phyloP scores from a whole-genome alignment of 1,140 invertebrate genomes.

The Laodelphax striatellus region DNA sequence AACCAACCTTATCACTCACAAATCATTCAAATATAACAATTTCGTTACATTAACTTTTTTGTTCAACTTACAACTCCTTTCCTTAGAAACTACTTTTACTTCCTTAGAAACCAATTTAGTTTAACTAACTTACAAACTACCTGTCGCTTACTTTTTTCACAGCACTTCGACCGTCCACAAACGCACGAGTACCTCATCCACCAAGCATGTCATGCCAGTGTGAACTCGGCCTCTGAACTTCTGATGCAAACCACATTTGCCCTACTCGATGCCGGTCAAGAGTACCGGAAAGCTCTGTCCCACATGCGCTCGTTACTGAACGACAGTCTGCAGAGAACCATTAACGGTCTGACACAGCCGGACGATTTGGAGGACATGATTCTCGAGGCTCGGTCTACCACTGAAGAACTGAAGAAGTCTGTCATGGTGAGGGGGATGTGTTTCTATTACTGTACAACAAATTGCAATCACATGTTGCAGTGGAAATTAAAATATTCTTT shows the following conservation, averaged over 20 bases:
- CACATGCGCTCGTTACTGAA: slow-evolving; percentile 14
- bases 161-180: neutral
- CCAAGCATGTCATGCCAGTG: slow-evolving; percentile 16
- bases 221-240: slow-evolving; percentile 17
- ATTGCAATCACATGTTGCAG: too few species aligned
- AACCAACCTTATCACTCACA: too few species aligned
- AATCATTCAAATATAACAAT: too few species aligned
- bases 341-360: neutral
- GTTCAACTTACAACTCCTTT: too few species aligned
- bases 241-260: slow-evolving; percentile 17
- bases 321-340: slow-evolving; percentile 2
- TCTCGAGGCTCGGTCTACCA: neutral
- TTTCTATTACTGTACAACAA: too few species aligned
- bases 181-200: slow-evolving; percentile 18
- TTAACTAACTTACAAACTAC: too few species aligned
- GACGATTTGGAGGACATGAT: slow-evolving; percentile 14
- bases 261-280: slow-evolving; percentile 10
- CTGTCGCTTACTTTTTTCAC: too few species aligned
- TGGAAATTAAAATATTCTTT: too few species aligned
- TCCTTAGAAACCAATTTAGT: too few species aligned
- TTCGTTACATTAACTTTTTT: too few species aligned
- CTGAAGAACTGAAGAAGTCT: neutral
- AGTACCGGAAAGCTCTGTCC: slow-evolving; percentile 14
- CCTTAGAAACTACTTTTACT: too few species aligned
- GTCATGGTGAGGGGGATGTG: neutral